Base-by-base conservation (phyloP, 37 sponge, comb jelly and placozoan species). In the Beroe ovata region DNA sequence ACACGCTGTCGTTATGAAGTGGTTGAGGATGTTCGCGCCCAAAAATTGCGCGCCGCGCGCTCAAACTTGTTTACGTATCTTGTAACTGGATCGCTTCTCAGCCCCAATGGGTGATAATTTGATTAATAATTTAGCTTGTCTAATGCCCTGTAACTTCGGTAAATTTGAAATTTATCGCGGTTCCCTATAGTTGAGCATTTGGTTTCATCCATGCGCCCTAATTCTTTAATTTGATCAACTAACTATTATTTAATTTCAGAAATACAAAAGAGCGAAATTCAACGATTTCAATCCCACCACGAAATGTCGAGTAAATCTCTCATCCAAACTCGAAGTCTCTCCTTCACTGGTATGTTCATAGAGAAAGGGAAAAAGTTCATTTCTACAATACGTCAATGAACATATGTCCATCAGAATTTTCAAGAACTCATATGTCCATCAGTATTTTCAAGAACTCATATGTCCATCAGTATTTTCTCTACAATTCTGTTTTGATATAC, bases 11-110 rank as follows among this genome's bases (percentile, higher is more conserved):
- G 29, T 66, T 33, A 66, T 29, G 69, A 19, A 29, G 36, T n/a
- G n/a, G n/a, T n/a, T 30, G 36, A 66, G 69, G 29, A 66, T 18
- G 69, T 66, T 66, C 69, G 69, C 69, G 69, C 69, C 69, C 69
- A 66, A 66, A 66, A 66, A 32, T 66, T 66, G 29, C 30, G 16
- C 16, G 69, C 36, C 69, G 69, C 69, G 69, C 69, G 21, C 8
- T 47, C 11, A 6, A 47, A 47, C 54, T 47, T 47, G 54, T 47
- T 47, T 47, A 47, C 54, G 54, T 47, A 47, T 11, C 54, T 16
- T 47, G 54, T 16, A 47, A 47, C 11, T 47, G 11, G 54, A 47
- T 47, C 6, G 6, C 11, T 47, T 47, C 54, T 6, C 11, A 47
- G 54, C 11, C 11, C 54, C 11, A 47, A 47, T 16, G 54, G 54